Evolutionary conservation across 2,113 vertebrate genomes (phyloP).

Genomic region (Xenus cinereus): DNA sequence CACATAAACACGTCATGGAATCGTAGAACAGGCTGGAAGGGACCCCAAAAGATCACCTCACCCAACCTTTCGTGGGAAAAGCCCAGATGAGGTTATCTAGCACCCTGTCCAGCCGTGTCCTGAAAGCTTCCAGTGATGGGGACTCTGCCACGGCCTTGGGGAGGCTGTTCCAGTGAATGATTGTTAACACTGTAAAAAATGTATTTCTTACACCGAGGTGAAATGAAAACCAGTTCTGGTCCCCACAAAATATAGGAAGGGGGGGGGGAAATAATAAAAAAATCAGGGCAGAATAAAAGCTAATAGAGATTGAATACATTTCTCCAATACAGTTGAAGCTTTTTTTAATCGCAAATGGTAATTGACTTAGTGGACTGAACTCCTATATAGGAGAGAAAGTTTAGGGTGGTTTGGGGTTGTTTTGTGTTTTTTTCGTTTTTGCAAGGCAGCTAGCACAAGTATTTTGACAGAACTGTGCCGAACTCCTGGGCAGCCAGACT

Average conservation of each 20-base stretch:
- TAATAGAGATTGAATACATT: accelerated
- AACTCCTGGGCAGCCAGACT: not conserved
- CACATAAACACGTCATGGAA: not conserved
- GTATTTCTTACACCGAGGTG: accelerated
- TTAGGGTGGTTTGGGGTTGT: not conserved
- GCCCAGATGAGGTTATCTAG: not conserved
- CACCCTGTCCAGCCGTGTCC: accelerated
- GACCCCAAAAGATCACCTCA: accelerated
- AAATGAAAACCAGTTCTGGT: not conserved
- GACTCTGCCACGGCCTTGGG: accelerated
- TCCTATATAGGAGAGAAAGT: not conserved
- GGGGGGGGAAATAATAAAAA: accelerated
- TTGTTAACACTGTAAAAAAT: accelerated
- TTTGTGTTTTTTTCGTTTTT: accelerated
- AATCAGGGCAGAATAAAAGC: not conserved
- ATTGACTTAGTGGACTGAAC: accelerated
- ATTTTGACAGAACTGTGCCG: accelerated
- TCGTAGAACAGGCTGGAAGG: not conserved
- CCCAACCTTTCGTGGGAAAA: not conserved
- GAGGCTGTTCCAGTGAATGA: accelerated
- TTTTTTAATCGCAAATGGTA: not conserved
- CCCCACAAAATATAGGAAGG: accelerated
- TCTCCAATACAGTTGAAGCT: accelerated
- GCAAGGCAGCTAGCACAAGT: not conserved
- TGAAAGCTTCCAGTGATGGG: not conserved